Conservation (phyloP, 2,888 invertebrate species). For the Andrena minutula region DNA sequence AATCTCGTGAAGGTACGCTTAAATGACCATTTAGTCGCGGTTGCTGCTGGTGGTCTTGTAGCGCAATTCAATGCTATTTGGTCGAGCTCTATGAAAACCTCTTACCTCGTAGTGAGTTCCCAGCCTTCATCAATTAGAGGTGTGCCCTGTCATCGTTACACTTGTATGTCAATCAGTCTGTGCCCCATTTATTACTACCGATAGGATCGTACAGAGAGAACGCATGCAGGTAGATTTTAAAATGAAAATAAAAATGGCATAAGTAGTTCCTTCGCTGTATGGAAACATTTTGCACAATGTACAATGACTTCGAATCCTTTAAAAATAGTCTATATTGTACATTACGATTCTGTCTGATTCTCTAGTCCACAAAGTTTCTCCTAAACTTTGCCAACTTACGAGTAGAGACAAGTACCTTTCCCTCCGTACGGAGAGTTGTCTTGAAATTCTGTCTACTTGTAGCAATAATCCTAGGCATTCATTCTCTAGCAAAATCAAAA, state of each 20-base stretch:
- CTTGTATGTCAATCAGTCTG: constrained; percentile 53
- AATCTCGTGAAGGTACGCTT: constrained; percentile 87
- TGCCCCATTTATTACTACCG: constrained; percentile 50
- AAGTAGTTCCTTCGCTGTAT: constrained; percentile 51
- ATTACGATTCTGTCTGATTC: constrained; percentile 49
- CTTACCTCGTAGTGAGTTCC: constrained; percentile 74
- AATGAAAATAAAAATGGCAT: constrained; percentile 24
- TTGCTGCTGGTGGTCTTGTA: constrained; percentile 51
- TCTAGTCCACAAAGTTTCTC: constrained; percentile 65
- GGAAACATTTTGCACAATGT: constrained; percentile 44
- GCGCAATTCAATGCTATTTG: constrained; percentile 53
- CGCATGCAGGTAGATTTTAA: constrained; percentile 58
- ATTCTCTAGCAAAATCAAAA: constrained; percentile 41
- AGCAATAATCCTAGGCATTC: constrained; percentile 40
- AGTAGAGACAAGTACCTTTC: constrained; percentile 43
- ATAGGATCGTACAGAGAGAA: constrained; percentile 56
- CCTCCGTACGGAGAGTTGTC: constrained; percentile 28
- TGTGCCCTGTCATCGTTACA: constrained; percentile 64
- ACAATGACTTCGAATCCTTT: constrained; percentile 40
- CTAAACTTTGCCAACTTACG: constrained; percentile 56
- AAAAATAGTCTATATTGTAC: constrained; percentile 48
- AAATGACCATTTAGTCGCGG: constrained; percentile 68
- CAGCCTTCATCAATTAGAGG: constrained; percentile 69
- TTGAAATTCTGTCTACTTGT: constrained; percentile 44
- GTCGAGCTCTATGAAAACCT: constrained; percentile 63